Evolutionary conservation across 2,888 invertebrate species (phyloP).

Genomic region (Nasonovia ribisnigri): DNA sequence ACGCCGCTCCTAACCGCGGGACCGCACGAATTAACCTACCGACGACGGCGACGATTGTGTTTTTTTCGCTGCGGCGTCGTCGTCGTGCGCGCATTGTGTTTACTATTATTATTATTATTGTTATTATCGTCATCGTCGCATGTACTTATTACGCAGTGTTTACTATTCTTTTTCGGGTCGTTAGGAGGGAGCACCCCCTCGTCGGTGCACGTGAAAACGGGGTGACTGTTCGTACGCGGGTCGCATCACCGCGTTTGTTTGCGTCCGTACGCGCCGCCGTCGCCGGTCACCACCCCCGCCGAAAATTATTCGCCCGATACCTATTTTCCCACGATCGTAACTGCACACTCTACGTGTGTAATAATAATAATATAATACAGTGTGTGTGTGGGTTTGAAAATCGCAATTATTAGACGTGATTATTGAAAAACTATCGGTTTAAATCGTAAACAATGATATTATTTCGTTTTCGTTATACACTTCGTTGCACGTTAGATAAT

Average conservation of each 20-base stretch:
- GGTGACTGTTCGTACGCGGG: neutral
- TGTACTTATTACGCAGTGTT: neutral
- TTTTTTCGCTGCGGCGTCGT: neutral
- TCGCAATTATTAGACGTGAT: constrained; percentile 26
- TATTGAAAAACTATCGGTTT: neutral
- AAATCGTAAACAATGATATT: neutral
- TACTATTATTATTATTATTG: neutral
- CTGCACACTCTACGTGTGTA: neutral
- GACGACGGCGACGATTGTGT: neutral
- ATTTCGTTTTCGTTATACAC: neutral
- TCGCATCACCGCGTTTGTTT: neutral
- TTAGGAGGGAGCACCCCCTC: neutral
- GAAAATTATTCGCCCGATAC: neutral
- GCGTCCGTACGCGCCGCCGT: neutral
- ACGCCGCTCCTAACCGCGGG: neutral
- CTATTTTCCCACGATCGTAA: constrained; percentile 1
- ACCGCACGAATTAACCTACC: constrained; percentile 15
- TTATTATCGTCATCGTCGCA: neutral
- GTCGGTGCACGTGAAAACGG: neutral
- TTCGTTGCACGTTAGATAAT: neutral
- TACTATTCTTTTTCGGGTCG: neutral
- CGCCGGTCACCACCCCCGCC: neutral
- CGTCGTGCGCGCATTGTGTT: constrained; percentile 1
- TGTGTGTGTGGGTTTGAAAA: neutral
- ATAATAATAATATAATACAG: neutral